These are phyloP conservation scores for Phyllostomus hastatus DNA, from an alignment of 2,113 vertebrate genomes.

Conservation along the genomic window DNA sequence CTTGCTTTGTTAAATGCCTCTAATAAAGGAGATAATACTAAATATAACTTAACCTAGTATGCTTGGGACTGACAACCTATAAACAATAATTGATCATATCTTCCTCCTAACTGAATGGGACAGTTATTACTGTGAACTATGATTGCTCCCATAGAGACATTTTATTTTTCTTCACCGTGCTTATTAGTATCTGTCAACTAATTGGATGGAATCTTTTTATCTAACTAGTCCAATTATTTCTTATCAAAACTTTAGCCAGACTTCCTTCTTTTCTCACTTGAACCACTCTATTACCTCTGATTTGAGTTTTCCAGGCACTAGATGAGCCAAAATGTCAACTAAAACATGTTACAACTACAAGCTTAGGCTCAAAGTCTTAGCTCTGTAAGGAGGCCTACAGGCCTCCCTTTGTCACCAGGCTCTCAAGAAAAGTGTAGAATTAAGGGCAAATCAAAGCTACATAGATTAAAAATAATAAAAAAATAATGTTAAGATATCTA, in stretches of 20 bases:
- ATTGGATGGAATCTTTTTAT: neutral
- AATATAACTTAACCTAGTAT: neutral
- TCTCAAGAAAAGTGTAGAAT: neutral
- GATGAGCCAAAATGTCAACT: neutral
- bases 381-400: accelerated
- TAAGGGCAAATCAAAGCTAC: neutral
- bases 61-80: neutral
- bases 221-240: neutral
- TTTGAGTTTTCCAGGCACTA: neutral
- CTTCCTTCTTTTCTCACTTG: neutral
- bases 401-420: neutral
- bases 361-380: neutral
- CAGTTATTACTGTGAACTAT: neutral
- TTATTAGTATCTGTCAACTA: neutral
- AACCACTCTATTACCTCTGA: neutral
- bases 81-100: neutral
- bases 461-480: neutral
- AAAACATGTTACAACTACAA: neutral
- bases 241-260: neutral
- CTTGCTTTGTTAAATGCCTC: neutral
- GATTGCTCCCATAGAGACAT: neutral
- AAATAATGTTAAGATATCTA: neutral
- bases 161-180: neutral
- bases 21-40: neutral
- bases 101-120: neutral